These are phyloP conservation scores for Passer montanus DNA, from an alignment of 2,113 vertebrate species.

Conservation along the genomic window DNA sequence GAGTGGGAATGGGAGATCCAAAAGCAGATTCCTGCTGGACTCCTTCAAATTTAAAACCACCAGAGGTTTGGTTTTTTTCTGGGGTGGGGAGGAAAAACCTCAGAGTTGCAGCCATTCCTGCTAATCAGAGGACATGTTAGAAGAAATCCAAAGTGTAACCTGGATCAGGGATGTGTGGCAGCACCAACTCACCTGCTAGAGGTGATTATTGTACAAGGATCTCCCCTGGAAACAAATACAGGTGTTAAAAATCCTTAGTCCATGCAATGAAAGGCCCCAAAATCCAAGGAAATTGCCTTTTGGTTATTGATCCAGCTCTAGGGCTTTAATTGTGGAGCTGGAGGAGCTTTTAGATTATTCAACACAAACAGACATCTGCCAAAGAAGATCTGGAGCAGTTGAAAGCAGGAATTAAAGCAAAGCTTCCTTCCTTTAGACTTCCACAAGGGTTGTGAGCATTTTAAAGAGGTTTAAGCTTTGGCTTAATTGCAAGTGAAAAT, in stretches of 20 bases:
- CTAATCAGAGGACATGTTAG: neutral
- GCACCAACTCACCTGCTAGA: neutral
- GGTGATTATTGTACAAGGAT: neutral
- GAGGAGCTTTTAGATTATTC: neutral
- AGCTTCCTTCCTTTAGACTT: conserved; percentile 1
- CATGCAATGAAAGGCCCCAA: neutral
- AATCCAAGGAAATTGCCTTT: neutral
- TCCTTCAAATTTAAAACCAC: neutral
- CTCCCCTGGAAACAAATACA: neutral
- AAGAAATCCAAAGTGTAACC: neutral
- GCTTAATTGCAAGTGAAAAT: conserved; percentile 40
- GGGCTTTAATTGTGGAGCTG: neutral
- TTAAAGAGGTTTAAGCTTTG: conserved; percentile 59
- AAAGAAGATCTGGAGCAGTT: neutral
- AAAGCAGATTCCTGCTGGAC: neutral
- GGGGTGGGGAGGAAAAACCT: neutral
- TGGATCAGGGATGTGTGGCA: neutral
- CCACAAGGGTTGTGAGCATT: neutral
- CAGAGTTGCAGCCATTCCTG: neutral
- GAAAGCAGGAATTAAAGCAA: conserved; percentile 45
- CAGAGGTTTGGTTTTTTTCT: neutral
- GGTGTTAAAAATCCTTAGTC: neutral
- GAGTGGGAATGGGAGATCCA: neutral
- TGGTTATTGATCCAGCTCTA: neutral
- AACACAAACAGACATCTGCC: neutral